Evolutionary conservation across 2,888 invertebrate genomes (phyloP), one percentile per base, ranked within the genome.

Genomic region (Biston stratarius): DNA sequence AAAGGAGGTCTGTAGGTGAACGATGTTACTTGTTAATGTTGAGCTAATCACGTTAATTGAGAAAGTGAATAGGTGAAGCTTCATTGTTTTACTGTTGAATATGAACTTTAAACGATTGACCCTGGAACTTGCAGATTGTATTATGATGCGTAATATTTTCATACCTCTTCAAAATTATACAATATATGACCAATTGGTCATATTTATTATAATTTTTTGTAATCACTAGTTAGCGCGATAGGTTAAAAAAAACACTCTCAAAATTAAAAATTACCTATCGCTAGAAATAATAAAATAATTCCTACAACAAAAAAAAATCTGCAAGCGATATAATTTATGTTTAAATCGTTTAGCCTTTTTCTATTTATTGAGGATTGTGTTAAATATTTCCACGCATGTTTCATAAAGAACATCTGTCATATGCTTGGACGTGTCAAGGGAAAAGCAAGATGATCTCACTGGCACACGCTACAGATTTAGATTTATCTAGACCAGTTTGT

Each of bases 1-100:
- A 87, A 74, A 75, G 36, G 68, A 71, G 74, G 74, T 73, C 83
- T 87, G 70, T 84, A 78, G 86, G 87, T 85, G 82, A 83, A 69
- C 61, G 56, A 61, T 45, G 72, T 64, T 62, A 74, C 72, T 66
- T 72, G 71, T 51, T 73, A 75, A 75, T 75, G 62, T 61, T 67
- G 70, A 70, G 64, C 64, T 72, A 75, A 73, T 75, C 67, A 64
- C 57, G 66, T 10, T 76, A 74, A 75, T 75, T 72, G 65, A 47
- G 68, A 72, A 69, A 73, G 72, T 70, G 62, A 71, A 61, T 52
- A 61, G 61, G 69, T 67, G 67, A 49, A 42, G 45, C 42, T 36
- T 42, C 58, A 52, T 40, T 38, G 38, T 64, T 60, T 42, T 44
- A 45, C 24, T 55, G 11, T 55, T 40, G 53, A 53, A 53, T 53